Percentiles rank a stretch among this genome's conserved stretches.
These are phyloP conservation scores for Allacma fusca DNA, from an alignment of 2,888 invertebrate genomes.

Conservation along the genomic window DNA sequence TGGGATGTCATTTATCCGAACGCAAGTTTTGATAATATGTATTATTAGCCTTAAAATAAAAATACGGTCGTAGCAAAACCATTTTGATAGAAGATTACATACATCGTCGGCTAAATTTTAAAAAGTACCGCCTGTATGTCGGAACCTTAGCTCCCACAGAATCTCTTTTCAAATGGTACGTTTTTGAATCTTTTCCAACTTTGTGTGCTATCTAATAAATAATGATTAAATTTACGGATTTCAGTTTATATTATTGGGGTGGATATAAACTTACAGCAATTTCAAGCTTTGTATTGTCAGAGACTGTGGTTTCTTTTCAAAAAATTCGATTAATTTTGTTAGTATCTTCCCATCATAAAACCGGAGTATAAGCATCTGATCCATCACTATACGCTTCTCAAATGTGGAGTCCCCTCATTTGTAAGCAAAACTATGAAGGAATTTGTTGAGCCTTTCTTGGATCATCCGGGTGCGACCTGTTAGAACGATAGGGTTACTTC, in stretches of 20 bases:
- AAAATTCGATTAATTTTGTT: background rate
- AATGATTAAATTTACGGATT: background rate
- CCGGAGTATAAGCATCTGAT: constrained; percentile 71
- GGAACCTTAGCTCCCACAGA: no score
- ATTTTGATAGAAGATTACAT: background rate
- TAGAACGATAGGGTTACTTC: constrained; percentile 78
- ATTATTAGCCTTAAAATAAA: no score
- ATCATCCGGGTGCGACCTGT: constrained; percentile 72
- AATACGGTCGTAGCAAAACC: no score
- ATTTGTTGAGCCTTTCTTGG: constrained; percentile 74
- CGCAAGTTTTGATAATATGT: background rate
- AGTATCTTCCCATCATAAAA: constrained; percentile 68
- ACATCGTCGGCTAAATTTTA: background rate
- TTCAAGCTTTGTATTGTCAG: background rate
- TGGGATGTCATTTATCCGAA: constrained; percentile 18
- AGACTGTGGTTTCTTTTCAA: background rate
- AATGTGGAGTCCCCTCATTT: constrained; percentile 68
- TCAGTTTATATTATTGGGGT: constrained; percentile 74
- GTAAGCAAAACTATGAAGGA: constrained; percentile 44
- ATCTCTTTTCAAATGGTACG: no score
- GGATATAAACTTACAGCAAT: constrained; percentile 60
- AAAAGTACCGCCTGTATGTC: no score
- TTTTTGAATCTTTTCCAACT: no score
- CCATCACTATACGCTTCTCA: constrained; percentile 87
- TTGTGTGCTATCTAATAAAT: background rate